A percentile compares a stretch with the other conserved stretches of the same genome.
These are phyloP conservation scores for Musca vetustissima DNA, from an alignment of 1,140 invertebrate genomes.

Conservation along the genomic window DNA sequence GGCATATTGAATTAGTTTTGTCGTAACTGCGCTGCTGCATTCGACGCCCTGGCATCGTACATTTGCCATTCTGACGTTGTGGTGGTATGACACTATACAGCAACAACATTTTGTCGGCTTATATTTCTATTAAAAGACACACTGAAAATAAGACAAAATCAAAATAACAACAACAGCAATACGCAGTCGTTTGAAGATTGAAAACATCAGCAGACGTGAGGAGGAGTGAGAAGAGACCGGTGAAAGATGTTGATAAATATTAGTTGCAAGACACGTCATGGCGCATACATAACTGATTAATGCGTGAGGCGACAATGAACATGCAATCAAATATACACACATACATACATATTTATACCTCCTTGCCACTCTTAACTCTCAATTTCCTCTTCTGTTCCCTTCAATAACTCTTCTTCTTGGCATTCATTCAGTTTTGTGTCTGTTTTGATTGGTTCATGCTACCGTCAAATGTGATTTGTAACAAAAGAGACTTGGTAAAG, in stretches of 20 bases:
- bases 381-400: no score
- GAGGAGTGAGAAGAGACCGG: background rate
- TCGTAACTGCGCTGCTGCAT: background rate
- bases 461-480: no score
- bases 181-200: no score
- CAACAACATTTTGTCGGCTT: constrained; percentile 8
- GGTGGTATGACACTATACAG: no score
- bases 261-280: constrained; percentile 18
- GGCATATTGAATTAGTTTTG: constrained; percentile 13
- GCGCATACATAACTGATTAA: constrained; percentile 1
- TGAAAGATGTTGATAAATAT: constrained; percentile 7
- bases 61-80: no score
- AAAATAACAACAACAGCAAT: background rate
- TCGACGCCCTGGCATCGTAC: no score
- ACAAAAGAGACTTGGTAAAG: no score
- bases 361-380: no score
- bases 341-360: background rate
- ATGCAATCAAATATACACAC: background rate
- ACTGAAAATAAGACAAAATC: background rate
- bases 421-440: no score
- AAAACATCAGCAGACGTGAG: no score
- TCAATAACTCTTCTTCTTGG: no score
- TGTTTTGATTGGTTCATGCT: no score
- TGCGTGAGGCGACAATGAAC: constrained; percentile 20
- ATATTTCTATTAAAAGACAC: constrained; percentile 2